Percentiles rank a stretch among this genome's conserved stretches.
Evolutionary conservation across 2,888 invertebrate species (phyloP).

Genomic region (Clostera curtula): DNA sequence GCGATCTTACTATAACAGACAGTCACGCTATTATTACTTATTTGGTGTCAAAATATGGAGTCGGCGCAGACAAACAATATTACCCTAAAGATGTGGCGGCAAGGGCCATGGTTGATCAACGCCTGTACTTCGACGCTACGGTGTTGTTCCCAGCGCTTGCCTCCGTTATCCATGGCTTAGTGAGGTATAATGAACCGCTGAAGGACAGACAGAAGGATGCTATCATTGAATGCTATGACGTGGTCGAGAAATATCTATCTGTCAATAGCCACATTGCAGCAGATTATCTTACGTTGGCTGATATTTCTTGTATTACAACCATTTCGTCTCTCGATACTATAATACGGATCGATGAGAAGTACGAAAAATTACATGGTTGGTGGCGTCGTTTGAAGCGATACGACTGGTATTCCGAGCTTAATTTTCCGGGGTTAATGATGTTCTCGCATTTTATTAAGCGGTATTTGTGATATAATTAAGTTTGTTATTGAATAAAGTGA

Average conservation of each 20-base stretch:
- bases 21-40: constrained; percentile 42
- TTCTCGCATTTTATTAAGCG: constrained; percentile 25
- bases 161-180: constrained; percentile 24
- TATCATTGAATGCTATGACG: constrained; percentile 31
- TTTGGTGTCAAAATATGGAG: constrained; percentile 30
- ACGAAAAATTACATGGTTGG: constrained; percentile 27
- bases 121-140: constrained; percentile 35
- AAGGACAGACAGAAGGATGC: constrained; percentile 22
- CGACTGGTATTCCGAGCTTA: constrained; percentile 31
- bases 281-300: constrained; percentile 33
- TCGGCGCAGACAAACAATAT: constrained; percentile 17
- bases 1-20: constrained; percentile 28
- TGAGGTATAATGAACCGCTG: constrained; percentile 11
- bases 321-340: constrained; percentile 30
- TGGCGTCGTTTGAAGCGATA: constrained; percentile 24
- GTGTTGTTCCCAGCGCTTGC: constrained; percentile 33
- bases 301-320: constrained; percentile 36
- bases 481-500: not conserved
- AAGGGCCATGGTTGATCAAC: constrained; percentile 32
- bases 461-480: constrained; percentile 12
- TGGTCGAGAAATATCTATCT: constrained; percentile 33
- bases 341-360: constrained; percentile 24
- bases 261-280: constrained; percentile 24
- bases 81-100: constrained; percentile 29
- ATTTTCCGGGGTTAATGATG: constrained; percentile 25